These are phyloP conservation scores for Diaprepes abbreviatus DNA, from an alignment of 2,888 invertebrate genomes.

Conservation along the genomic window DNA sequence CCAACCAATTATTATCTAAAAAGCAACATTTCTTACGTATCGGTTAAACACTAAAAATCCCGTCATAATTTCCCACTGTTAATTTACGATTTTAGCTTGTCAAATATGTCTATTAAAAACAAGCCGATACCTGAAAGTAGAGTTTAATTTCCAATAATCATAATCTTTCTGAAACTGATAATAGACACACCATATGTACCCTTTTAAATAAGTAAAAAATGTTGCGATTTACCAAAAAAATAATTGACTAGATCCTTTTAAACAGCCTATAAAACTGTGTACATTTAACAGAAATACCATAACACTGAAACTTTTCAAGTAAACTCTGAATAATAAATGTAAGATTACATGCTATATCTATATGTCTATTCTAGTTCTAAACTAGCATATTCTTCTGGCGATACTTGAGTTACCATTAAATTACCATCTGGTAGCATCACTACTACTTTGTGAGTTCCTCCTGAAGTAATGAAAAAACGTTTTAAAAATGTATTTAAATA, in stretches of 20 bases:
- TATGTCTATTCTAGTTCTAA: constrained; percentile 64
- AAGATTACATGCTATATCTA: constrained; percentile 10
- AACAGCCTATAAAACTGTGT: neutral
- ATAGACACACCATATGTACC: no score
- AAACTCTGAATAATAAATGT: constrained; percentile 18
- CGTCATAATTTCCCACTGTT: no score
- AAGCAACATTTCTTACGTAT: no score
- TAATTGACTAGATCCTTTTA: constrained; percentile 1
- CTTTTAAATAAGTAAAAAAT: neutral
- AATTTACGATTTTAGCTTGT: no score
- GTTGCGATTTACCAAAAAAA: neutral
- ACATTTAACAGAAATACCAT: constrained; percentile 8
- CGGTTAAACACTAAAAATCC: no score
- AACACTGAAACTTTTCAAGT: constrained; percentile 27
- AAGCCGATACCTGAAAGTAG: no score
- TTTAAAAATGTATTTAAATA: no score
- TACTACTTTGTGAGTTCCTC: constrained; percentile 86
- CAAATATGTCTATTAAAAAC: no score
- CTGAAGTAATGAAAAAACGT: no score
- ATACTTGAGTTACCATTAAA: constrained; percentile 89
- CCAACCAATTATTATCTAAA: neutral
- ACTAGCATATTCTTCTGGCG: constrained; percentile 87
- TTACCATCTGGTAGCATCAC: constrained; percentile 88
- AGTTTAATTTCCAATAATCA: no score
- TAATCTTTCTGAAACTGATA: no score